Base-by-base conservation (phyloP, 2,113 vertebrate species). In the Callospermophilus lateralis region DNA sequence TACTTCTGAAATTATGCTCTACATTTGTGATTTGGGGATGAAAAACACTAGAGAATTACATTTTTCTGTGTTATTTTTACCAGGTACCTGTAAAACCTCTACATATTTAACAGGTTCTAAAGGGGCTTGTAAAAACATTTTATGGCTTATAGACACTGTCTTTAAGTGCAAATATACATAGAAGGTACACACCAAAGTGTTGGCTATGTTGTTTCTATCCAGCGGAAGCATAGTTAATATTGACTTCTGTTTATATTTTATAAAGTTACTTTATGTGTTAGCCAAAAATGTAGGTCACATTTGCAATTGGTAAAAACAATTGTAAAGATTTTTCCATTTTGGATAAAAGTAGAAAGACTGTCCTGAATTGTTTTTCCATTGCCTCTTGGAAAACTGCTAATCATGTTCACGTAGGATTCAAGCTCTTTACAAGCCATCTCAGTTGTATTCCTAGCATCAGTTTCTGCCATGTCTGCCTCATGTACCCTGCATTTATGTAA, bases 171-270 rank as follows among this genome's bases (percentile, higher is more conserved):
- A 76, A 85, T 58, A 58, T 28, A n/a, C 0, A 11, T 15, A n/a
- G 22, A 79, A 80, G 24, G 11, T n/a, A 81, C n/a, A 74, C 1
- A 68, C 13, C 53, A 42, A 93, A 79, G 7, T n/a, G 7, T 77
- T 83, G 17, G 5, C 6, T 72, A 26, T 55, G 45, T 22, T 61
- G 58, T 32, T 37, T 28, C 37, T 63, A 42, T n/a, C 34, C 17
- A 63, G 61, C 74, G 48, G 8, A 9, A 63, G 32, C 42, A 51
- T 76, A 90, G 4, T 63, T 30, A 39, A n/a, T 8, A 61, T 74
- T 39, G 67, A 90, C 48, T 72, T 94, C 26, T 11, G 13, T 79
- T 86, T 97, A 30, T 83, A 58, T 42, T 77, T 93, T 76, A 70
- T 28, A 7, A 9, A 53, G 42, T 58, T 32, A 58, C 90, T 95